phyloP scores from a whole-genome alignment of 2,113 vertebrate genomes.

The Sterrhoptilus dennistouni region DNA sequence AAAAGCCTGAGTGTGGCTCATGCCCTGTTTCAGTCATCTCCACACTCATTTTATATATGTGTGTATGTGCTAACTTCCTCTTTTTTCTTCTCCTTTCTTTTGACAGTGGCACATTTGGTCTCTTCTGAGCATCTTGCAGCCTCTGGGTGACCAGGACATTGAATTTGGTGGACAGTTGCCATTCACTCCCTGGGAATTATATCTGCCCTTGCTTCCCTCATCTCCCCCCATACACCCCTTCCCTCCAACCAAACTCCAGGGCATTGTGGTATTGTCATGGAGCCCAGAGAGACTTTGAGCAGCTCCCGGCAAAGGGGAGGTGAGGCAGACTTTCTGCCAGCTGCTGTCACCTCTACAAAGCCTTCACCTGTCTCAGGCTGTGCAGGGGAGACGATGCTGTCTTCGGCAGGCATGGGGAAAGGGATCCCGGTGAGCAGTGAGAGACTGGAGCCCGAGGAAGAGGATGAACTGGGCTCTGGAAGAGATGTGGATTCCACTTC shows the following conservation, averaged over 20 bases:
- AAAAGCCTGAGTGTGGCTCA: fast-evolving
- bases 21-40: background rate
- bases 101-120: conserved; percentile 72
- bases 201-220: background rate
- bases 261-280: conserved; percentile 81
- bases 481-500: conserved; percentile 89
- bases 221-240: background rate
- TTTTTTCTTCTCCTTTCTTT: conserved; percentile 23
- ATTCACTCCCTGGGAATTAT: conserved; percentile 37
- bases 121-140: conserved; percentile 64
- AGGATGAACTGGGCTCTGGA: conserved; percentile 83
- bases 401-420: conserved; percentile 67
- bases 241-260: conserved; percentile 53
- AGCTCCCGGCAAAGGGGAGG: conserved; percentile 86
- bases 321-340: conserved; percentile 82
- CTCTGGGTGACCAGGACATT: conserved; percentile 48
- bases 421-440: conserved; percentile 74
- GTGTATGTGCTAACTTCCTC: background rate
- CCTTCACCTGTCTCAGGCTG: conserved; percentile 36
- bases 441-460: conserved; percentile 84
- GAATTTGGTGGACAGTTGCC: conserved; percentile 36
- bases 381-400: conserved; percentile 64
- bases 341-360: conserved; percentile 52
- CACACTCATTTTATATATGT: fast-evolving
- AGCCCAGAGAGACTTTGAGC: conserved; percentile 89